Base-by-base conservation (phyloP, 1,140 invertebrate genomes). In the Drosophila suzukii region DNA sequence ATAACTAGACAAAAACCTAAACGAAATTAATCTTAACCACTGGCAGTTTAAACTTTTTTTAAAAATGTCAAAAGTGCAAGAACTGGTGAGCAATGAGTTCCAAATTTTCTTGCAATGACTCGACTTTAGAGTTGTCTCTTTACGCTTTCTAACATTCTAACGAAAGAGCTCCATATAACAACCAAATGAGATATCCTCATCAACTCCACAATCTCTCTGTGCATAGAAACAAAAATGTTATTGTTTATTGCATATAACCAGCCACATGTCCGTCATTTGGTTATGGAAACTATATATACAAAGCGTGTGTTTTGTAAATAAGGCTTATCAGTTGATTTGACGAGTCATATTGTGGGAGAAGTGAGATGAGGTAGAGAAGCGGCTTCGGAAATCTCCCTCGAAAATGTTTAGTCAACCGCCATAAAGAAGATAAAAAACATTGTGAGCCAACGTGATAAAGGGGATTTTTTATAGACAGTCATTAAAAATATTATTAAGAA, bases 241-340 rank as follows among this genome's bases (percentile, higher is more conserved):
- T 75, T 75, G 58, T 66, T 75, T 75, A 41, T 54, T 67, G 30
- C n/a, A 12, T 41, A 57, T 47, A 54, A 47, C 39, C 34, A 75
- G 50, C 5, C 51, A 74, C 53, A 56, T 75, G 34, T 36, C 49
- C 32, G 59, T 74, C 70, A 74, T 62, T 65, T 53, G 55, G 47
- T 73, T 60, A 46, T 46, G 67, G 15, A 13, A 59, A 34, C 50
- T 54, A 49, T 44, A 27, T 57, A 13, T 59, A 13, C 12, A 12
- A 41, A 41, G 50, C 34, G 43, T 34, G 36, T 57, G 47, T 32
- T 44, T 39, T 39, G 43, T 32, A 57, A 56, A 46, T 51, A 58
- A 2, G 11, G 36, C 73, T 76, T 76, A 76, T 76, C 73, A 76
- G 61, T 67, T 38, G 34, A 67, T 75, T 75, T 74, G 51, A 53